phyloP scores from a whole-genome alignment of 2,113 vertebrate species.

The Machaerirhynchus nigripectus region DNA sequence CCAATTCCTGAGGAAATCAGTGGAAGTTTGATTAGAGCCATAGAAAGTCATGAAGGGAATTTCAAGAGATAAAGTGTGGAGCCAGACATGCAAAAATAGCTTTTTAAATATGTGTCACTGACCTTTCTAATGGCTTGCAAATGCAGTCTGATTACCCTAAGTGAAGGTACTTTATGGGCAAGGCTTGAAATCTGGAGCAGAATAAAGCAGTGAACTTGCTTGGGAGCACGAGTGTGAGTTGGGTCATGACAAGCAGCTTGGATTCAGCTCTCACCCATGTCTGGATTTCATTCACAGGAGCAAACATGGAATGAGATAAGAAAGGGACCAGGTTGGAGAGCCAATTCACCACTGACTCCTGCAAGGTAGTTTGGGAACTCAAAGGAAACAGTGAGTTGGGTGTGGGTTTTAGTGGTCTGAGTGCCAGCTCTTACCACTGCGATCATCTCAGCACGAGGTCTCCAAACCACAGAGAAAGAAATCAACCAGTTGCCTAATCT shows the following conservation, averaged over 20 bases:
- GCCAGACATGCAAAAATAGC: background rate
- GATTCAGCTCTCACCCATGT: background rate
- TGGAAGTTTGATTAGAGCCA: background rate
- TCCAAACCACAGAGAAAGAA: background rate
- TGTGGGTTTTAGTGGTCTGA: background rate
- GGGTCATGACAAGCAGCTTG: background rate
- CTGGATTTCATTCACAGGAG: background rate
- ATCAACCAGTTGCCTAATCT: background rate
- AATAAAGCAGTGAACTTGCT: background rate
- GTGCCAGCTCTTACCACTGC: background rate
- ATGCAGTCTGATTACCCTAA: background rate
- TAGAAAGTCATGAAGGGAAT: slow-evolving; percentile 11
- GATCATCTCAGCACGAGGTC: background rate
- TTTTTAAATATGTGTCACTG: background rate
- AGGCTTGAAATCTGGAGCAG: background rate
- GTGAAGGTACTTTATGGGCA: background rate
- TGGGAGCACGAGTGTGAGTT: background rate
- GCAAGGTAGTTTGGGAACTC: background rate
- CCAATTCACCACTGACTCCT: background rate
- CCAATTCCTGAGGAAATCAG: slow-evolving; percentile 10
- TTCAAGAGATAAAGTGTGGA: background rate
- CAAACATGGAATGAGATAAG: background rate
- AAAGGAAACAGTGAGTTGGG: background rate
- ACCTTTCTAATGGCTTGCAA: slow-evolving; percentile 5
- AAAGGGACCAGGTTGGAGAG: background rate